These are phyloP conservation scores for Petromus typicus DNA, from an alignment of 2,113 vertebrate genomes.

Conservation along the genomic window DNA sequence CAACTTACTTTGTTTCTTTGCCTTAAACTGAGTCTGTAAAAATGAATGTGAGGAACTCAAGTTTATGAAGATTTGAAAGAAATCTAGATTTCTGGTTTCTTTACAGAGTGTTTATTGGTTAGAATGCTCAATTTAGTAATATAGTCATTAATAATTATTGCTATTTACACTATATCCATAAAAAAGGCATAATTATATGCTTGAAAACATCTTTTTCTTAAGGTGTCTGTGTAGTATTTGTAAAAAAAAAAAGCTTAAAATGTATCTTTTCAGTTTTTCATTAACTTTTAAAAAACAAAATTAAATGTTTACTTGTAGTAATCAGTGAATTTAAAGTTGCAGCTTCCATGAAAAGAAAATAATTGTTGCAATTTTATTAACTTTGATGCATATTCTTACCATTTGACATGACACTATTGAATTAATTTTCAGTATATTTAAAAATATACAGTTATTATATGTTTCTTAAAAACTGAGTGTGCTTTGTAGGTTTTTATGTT, in stretches of 20 bases:
- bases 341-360: background rate
- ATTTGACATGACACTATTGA: background rate
- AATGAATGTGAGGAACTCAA: background rate
- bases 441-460: background rate
- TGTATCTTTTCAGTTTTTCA: background rate
- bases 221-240: background rate
- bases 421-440: background rate
- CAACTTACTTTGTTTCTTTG: background rate
- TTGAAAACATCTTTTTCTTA: background rate
- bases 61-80: background rate
- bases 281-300: background rate
- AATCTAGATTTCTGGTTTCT: background rate
- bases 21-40: constrained; percentile 6
- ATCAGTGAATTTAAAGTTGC: background rate
- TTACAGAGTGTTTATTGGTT: background rate
- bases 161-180: background rate
- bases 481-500: background rate
- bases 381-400: background rate
- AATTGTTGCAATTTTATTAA: background rate
- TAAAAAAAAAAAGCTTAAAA: background rate
- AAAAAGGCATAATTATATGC: background rate
- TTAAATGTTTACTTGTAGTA: background rate
- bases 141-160: background rate
- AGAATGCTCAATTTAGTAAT: background rate
- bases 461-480: constrained; percentile 45